Conservation (phyloP, 1,140 invertebrate species). For the Meloidogyne floridensis region DNA sequence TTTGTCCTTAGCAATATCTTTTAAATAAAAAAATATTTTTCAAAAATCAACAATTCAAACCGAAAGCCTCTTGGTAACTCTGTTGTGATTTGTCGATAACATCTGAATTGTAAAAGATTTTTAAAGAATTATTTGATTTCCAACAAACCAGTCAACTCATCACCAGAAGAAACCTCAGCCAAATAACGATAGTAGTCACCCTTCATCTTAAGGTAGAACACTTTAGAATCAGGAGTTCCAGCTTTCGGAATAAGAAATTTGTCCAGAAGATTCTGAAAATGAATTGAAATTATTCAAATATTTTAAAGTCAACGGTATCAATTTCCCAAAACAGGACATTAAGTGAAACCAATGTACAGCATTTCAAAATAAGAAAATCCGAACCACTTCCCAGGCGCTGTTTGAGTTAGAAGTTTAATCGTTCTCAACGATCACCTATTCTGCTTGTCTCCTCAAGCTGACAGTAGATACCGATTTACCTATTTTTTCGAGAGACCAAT, state of each 20-base stretch:
- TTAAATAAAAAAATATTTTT: slow-evolving; percentile 67
- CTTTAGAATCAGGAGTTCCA: slow-evolving; percentile 94
- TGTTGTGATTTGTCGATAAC: slow-evolving; percentile 96
- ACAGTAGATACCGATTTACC: too few relatives aligned
- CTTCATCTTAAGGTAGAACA: slow-evolving; percentile 99
- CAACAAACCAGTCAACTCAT: slow-evolving; percentile 84
- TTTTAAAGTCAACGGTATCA: slow-evolving; percentile 75
- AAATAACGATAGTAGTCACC: slow-evolving; percentile 99
- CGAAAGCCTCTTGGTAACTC: slow-evolving; percentile 95
- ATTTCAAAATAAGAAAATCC: too few relatives aligned
- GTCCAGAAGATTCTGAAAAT: slow-evolving; percentile 77
- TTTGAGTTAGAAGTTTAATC: too few relatives aligned
- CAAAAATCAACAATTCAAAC: slow-evolving; percentile 87
- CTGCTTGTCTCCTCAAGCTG: too few relatives aligned
- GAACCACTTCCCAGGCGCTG: too few relatives aligned
- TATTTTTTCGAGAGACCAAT: too few relatives aligned
- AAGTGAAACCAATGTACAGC: background rate
- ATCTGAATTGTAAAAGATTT: slow-evolving; percentile 75
- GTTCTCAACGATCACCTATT: too few relatives aligned
- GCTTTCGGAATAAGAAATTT: slow-evolving; percentile 95
- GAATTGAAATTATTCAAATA: background rate
- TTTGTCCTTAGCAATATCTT: slow-evolving; percentile 91
- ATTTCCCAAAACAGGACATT: too few relatives aligned
- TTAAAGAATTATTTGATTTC: background rate
- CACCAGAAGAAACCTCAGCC: slow-evolving; percentile 94